Evolutionary conservation across 1,140 invertebrate genomes (phyloP), one percentile per base, ranked within the genome.

Genomic region (Sycophila sp.): DNA sequence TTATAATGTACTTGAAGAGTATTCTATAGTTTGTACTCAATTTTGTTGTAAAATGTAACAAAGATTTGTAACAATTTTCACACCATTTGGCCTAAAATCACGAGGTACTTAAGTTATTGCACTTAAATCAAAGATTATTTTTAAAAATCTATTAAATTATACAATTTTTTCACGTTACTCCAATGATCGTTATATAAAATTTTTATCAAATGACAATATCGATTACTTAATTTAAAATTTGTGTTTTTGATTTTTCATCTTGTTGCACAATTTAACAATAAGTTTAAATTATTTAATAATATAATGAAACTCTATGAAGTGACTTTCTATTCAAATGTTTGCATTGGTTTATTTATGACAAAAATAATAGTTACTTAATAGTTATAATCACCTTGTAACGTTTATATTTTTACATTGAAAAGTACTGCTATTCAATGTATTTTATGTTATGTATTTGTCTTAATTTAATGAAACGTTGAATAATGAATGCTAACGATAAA

Each of bases 101-200:
- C 55, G 19, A 51, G 17, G 60, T 71, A 71, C 69, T 71, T 71
- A 66, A 58, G 15, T 71, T 71, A 53, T 26, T 58, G 26, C 38
- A 59, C 62, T 71, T 71, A 56, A 65, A 65, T 28, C 24, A 47
- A 10, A 42, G 47, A 47, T 13, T 24, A 60, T 38, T 36, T 19
- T 32, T 36, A 32, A 51, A 53, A 53, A 30, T 36, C 58, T 62
- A 51, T 15, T 30, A 2, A 55, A 51, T 60, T n/a, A 38, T 36
- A 36, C 4, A 47, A 47, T 28, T 34, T 38, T 63, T 45, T 64
- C 11, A 45, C 36, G 38, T 51, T n/a, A 17, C 15, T 34, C 17
- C 7, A 36, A 6, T n/a, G 32, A 55, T 19, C 28, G n/a, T 11
- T 28, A 19, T 24, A n/a, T 17, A 42, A 36, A 56, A 58, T 38